Evolutionary conservation across 2,113 vertebrate genomes (phyloP).

Genomic region (Heterotis niloticus): DNA sequence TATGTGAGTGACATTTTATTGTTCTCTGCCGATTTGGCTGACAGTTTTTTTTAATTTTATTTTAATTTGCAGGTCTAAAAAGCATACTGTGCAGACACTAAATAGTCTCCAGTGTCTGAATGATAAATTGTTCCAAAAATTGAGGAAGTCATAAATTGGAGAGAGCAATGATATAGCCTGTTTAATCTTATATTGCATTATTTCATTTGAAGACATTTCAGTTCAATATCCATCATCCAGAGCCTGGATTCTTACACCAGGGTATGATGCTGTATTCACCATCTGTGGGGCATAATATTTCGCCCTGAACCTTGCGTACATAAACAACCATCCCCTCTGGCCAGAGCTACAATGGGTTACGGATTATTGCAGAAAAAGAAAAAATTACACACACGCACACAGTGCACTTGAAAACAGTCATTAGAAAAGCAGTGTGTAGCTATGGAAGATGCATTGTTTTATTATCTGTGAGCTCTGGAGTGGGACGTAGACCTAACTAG

Average conservation of each 20-base stretch:
- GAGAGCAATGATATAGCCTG: neutral
- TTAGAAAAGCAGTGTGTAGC: neutral
- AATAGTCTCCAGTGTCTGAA: neutral
- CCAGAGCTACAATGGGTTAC: too few species aligned
- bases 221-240: neutral
- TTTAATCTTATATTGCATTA: neutral
- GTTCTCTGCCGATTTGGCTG: neutral
- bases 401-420: too few species aligned
- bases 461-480: neutral
- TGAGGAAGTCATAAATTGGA: neutral
- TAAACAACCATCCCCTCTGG: too few species aligned
- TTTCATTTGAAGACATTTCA: too few species aligned
- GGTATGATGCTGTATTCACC: too few species aligned
- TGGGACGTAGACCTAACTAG: neutral
- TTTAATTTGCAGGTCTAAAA: neutral
- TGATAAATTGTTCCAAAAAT: conserved; percentile 5
- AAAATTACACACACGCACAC: too few species aligned
- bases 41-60: neutral
- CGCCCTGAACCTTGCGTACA: neutral
- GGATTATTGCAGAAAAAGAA: too few species aligned
- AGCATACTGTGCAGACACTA: neutral
- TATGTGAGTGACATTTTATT: conserved; percentile 4
- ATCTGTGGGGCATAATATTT: too few species aligned
- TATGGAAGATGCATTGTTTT: neutral
- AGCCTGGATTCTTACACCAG: too few species aligned